Conservation (phyloP, 2,113 vertebrate species). For the Gymnorhina tibicen region DNA sequence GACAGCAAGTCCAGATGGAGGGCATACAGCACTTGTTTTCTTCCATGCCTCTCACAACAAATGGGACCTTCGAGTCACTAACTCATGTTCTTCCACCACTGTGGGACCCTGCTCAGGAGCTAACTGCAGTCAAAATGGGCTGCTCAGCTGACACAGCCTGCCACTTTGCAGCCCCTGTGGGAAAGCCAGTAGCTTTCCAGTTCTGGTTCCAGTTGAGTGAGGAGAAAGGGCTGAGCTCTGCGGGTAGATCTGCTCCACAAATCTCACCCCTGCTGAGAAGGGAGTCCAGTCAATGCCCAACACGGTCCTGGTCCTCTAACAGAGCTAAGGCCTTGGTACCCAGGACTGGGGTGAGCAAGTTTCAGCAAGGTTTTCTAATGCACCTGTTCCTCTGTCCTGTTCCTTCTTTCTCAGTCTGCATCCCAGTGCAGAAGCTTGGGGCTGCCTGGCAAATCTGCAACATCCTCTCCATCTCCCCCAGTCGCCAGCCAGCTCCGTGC, state of each 20-base stretch:
- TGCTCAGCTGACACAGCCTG: background rate
- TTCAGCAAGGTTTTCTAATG: background rate
- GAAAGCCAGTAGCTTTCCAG: background rate
- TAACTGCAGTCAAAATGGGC: background rate
- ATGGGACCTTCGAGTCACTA: background rate
- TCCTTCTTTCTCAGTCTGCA: background rate
- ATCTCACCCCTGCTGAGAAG: background rate
- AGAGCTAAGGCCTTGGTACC: background rate
- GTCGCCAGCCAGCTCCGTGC: background rate
- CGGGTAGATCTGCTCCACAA: background rate
- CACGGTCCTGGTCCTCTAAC: rapidly evolving
- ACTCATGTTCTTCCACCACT: background rate
- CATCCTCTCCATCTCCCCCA: background rate
- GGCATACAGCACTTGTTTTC: background rate
- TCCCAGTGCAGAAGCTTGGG: rapidly evolving
- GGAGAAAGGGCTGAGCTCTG: background rate
- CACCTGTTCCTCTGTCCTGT: background rate
- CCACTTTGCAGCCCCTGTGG: background rate
- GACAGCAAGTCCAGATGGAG: background rate
- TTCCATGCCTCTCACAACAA: background rate
- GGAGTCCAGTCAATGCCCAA: background rate
- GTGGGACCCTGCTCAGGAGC: background rate
- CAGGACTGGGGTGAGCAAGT: background rate
- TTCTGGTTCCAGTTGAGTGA: background rate
- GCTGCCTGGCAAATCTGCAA: background rate